These are phyloP conservation scores for Pteruthius melanotis DNA, from an alignment of 2,113 vertebrate species.

Conservation along the genomic window DNA sequence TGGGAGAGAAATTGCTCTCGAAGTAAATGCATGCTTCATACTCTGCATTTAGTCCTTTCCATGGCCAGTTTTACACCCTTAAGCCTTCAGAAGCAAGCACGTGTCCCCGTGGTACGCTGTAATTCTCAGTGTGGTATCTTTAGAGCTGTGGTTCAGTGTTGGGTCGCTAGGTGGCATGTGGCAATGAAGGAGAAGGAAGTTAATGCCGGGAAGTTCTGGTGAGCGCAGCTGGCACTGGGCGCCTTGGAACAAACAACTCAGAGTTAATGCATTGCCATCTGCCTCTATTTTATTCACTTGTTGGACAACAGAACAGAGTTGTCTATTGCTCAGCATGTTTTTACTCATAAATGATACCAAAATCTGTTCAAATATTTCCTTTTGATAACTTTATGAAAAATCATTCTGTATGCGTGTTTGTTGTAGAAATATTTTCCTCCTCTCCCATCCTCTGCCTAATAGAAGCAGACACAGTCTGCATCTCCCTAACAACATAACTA, in stretches of 20 bases:
- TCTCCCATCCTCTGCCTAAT: background rate
- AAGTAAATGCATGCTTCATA: background rate
- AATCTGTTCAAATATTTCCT: conserved; percentile 15
- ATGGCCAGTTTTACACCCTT: background rate
- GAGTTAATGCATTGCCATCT: background rate
- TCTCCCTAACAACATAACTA: background rate
- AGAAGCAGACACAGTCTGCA: background rate
- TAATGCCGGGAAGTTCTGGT: background rate
- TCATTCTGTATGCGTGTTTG: background rate
- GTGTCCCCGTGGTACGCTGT: fast-evolving
- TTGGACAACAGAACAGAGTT: background rate
- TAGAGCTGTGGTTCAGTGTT: background rate
- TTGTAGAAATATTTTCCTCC: background rate
- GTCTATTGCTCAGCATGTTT: background rate
- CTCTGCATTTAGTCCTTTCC: background rate
- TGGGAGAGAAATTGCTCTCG: background rate
- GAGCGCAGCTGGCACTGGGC: background rate
- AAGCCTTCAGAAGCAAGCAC: background rate
- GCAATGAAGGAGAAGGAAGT: background rate
- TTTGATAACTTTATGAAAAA: background rate
- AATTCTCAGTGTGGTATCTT: background rate
- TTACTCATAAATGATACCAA: background rate
- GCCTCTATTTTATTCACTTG: background rate
- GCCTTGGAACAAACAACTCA: background rate
- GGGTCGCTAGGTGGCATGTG: conserved; percentile 53